Conservation (phyloP, 2,888 invertebrate genomes). For the Hirtodrosophila duncani region DNA sequence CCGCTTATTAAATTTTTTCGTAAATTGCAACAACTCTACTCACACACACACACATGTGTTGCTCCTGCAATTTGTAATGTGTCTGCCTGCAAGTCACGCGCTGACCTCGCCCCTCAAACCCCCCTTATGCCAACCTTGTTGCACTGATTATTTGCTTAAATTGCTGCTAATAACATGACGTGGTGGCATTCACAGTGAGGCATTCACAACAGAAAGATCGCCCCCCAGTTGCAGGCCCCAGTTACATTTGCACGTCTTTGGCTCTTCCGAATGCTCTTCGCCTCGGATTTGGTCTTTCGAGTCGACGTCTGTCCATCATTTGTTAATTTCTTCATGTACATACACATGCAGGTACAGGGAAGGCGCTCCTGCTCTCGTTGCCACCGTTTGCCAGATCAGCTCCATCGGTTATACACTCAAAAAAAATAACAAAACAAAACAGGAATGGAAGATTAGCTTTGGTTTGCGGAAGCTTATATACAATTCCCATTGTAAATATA, state of each 20-base stretch:
- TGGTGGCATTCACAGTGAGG: conserved; percentile 63
- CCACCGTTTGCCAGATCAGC: conserved; percentile 54
- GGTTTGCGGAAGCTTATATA: too few relatives aligned
- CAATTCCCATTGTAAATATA: too few relatives aligned
- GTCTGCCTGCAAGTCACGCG: conserved; percentile 63
- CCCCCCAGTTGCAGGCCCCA: conserved; percentile 56
- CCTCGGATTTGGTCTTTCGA: too few relatives aligned
- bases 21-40: conserved; percentile 32
- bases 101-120: conserved; percentile 24
- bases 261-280: conserved; percentile 7
- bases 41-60: conserved; percentile 29
- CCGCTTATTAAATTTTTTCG: conserved; percentile 61
- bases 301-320: conserved; percentile 73
- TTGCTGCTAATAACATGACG: conserved; percentile 78
- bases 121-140: conserved; percentile 35
- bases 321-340: conserved; percentile 71
- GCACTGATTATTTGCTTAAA: conserved; percentile 77
- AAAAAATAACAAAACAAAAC: too few relatives aligned
- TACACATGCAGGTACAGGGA: conserved; percentile 2
- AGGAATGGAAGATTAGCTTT: too few relatives aligned
- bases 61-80: conserved; percentile 48
- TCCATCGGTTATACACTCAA: neutral
- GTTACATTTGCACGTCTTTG: conserved; percentile 46
- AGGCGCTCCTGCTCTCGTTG: conserved; percentile 35
- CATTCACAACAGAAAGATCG: conserved; percentile 29